These are phyloP conservation scores for Lutraria lutraria DNA, from an alignment of 2,888 invertebrate species.

Conservation along the genomic window DNA sequence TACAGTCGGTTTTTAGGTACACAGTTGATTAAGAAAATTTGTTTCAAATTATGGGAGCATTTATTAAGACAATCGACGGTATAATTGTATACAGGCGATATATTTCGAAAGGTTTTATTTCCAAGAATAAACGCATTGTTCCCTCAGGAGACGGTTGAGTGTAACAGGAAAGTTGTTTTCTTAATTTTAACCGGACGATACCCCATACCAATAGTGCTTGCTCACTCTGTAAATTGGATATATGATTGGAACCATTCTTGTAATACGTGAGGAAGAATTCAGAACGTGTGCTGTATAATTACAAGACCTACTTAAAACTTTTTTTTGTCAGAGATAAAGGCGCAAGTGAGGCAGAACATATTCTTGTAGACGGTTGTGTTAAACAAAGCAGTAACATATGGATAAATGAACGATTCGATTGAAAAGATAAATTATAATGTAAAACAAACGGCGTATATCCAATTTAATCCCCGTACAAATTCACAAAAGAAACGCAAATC, in stretches of 20 bases:
- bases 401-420: constrained; percentile 11
- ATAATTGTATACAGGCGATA: not conserved
- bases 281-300: constrained; percentile 50
- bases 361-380: constrained; percentile 22
- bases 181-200: constrained; percentile 21
- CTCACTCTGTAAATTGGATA: constrained; percentile 40
- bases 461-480: constrained; percentile 6
- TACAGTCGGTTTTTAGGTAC: not conserved
- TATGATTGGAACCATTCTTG: constrained; percentile 33
- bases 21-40: not conserved
- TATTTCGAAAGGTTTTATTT: not conserved
- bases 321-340: constrained; percentile 41
- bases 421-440: constrained; percentile 23
- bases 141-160: not conserved
- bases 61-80: not conserved
- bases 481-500: not conserved
- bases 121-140: not conserved
- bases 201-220: not conserved
- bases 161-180: not conserved
- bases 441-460: constrained; percentile 7
- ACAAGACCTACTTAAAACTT: constrained; percentile 38
- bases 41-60: not conserved
- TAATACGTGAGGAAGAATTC: constrained; percentile 9
- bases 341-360: constrained; percentile 20
- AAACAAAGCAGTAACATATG: constrained; percentile 43